A percentile compares a stretch with the other conserved stretches of the same genome.
These are phyloP conservation scores for Morone saxatilis DNA, from an alignment of 2,113 vertebrate genomes.

Conservation along the genomic window DNA sequence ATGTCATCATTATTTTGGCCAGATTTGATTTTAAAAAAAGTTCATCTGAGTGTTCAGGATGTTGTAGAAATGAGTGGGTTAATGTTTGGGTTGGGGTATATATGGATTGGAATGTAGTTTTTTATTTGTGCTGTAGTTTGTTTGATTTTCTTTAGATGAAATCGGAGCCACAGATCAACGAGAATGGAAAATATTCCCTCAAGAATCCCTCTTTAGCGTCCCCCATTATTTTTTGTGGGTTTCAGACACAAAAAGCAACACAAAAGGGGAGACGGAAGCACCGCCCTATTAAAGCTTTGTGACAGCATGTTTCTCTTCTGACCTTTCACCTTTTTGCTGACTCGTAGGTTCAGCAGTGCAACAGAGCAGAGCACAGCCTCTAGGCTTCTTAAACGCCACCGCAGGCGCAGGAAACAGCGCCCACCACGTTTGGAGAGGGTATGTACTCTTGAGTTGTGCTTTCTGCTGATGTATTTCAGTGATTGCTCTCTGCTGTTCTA, in stretches of 20 bases:
- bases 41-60: no score
- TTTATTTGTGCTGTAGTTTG: neutral
- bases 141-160: neutral
- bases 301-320: neutral
- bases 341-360: conserved; percentile 90
- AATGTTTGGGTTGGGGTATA: no score
- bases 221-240: neutral
- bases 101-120: neutral
- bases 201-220: neutral
- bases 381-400: conserved; percentile 90
- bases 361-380: conserved; percentile 92
- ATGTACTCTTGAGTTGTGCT: neutral
- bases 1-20: no score
- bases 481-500: no score
- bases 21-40: no score
- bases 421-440: conserved; percentile 91
- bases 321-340: conserved; percentile 33
- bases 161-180: no score
- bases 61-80: no score
- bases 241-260: neutral
- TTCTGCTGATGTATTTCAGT: no score
- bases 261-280: neutral
- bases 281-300: conserved; percentile 6
- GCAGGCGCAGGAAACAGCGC: conserved; percentile 91
- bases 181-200: neutral